A percentile compares a stretch with the other conserved stretches of the same genome.
Evolutionary conservation across 2,888 invertebrate species (phyloP).

Genomic region (Plagiodera versicolora): DNA sequence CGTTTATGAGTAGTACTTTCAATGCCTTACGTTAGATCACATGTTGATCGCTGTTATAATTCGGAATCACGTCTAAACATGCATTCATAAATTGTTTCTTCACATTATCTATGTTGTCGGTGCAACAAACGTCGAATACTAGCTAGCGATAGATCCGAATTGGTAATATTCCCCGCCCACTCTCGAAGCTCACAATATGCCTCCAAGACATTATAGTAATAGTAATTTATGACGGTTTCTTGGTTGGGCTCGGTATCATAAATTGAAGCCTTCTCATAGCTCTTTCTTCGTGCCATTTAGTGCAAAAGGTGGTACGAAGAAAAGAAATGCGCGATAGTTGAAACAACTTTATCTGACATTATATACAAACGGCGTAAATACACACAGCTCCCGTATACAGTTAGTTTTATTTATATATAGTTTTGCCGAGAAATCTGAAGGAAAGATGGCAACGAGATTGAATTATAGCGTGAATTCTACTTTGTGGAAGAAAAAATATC

Average conservation of each 20-base stretch:
- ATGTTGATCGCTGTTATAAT: too few relatives aligned
- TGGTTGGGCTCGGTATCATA: constrained; percentile 23
- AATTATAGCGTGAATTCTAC: not conserved
- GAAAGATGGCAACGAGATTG: not conserved
- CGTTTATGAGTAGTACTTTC: too few relatives aligned
- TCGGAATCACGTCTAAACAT: too few relatives aligned
- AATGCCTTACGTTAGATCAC: too few relatives aligned
- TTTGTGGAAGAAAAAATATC: not conserved
- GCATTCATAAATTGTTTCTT: not conserved
- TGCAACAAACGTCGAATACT: not conserved
- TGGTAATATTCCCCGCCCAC: constrained; percentile 26
- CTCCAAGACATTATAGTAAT: constrained; percentile 9
- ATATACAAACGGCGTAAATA: not conserved
- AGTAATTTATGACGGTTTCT: constrained; percentile 30
- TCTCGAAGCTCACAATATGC: constrained; percentile 20
- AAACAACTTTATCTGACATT: not conserved
- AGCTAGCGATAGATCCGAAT: constrained; percentile 15
- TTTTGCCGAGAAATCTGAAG: too few relatives aligned
- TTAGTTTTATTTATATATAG: not conserved
- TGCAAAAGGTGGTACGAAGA: not conserved
- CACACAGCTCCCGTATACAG: not conserved
- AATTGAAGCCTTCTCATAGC: constrained; percentile 11
- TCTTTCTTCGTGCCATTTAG: constrained; percentile 11
- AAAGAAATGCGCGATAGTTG: not conserved
- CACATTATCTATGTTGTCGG: not conserved